phyloP scores from a whole-genome alignment of 1,140 invertebrate genomes.

The Drepana arcuata region DNA sequence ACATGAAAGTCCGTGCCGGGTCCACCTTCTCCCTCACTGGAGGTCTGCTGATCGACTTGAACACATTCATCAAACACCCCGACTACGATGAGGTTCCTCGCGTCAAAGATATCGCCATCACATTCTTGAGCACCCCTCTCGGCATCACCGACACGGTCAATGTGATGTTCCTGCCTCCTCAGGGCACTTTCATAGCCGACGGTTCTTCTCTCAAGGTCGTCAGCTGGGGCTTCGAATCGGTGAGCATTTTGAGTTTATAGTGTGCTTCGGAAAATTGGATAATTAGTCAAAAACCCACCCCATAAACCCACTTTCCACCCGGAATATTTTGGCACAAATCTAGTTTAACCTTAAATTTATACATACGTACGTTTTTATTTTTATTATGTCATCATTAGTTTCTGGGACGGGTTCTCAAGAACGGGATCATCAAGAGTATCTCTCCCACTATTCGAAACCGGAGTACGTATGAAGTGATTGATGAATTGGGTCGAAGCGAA shows the following conservation, averaged over 20 bases:
- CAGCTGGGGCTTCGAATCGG: conserved; percentile 45
- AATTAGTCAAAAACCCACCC: no score
- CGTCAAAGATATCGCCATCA: conserved; percentile 28
- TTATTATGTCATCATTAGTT: no score
- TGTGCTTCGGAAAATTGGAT: no score
- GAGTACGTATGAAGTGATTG: no score
- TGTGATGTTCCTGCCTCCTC: conserved; percentile 29
- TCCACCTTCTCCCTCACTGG: conserved; percentile 35
- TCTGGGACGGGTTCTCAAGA: no score
- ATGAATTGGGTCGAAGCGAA: no score
- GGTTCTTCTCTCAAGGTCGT: conserved; percentile 22
- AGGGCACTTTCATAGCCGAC: conserved; percentile 22
- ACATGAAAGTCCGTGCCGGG: conserved; percentile 33
- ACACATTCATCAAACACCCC: conserved; percentile 23
- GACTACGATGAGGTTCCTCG: conserved; percentile 25
- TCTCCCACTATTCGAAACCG: no score
- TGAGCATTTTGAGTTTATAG: conserved; percentile 22
- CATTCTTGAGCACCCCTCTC: conserved; percentile 15
- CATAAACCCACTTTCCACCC: no score
- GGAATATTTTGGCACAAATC: no score
- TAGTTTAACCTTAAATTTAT: no score
- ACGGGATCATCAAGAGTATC: no score
- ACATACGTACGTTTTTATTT: no score
- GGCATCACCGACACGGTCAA: conserved; percentile 20
- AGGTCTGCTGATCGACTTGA: conserved; percentile 13